phyloP scores from a whole-genome alignment of 1,140 invertebrate genomes.

The Platorchestia sp. region DNA sequence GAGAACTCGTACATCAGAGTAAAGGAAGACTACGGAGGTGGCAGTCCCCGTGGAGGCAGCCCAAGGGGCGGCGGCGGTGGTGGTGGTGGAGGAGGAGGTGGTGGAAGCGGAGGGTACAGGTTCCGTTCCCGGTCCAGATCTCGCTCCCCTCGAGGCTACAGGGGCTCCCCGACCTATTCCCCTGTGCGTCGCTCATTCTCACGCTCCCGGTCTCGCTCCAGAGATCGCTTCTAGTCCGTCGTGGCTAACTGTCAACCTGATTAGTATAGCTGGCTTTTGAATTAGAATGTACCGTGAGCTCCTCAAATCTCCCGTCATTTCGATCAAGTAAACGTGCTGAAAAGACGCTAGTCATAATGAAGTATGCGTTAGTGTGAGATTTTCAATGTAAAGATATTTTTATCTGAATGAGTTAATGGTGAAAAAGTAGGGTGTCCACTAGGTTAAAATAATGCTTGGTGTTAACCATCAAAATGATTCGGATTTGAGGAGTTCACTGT shows the following conservation, averaged over 20 bases:
- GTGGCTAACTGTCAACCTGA: neutral
- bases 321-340: neutral
- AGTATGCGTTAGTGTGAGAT: neutral
- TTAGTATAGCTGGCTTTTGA: neutral
- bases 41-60: conserved; percentile 78
- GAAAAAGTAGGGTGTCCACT: neutral
- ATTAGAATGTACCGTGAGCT: neutral
- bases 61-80: conserved; percentile 66
- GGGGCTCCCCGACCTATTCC: conserved; percentile 78
- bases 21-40: conserved; percentile 89
- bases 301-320: neutral
- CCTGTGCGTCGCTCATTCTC: conserved; percentile 82
- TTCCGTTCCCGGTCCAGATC: conserved; percentile 73
- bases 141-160: conserved; percentile 81
- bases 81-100: conserved; percentile 59
- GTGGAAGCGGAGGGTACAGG: conserved; percentile 74
- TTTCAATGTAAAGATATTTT: neutral
- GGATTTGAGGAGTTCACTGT: neutral
- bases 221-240: conserved; percentile 69
- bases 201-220: conserved; percentile 82
- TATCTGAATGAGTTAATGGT: neutral
- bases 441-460: neutral
- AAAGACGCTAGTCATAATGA: neutral
- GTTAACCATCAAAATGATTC: neutral
- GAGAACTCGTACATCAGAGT: conserved; percentile 96